A percentile compares a stretch with the other conserved stretches of the same genome.
phyloP scores from a whole-genome alignment of 1,140 invertebrate genomes.

The Homalodisca vitripennis region DNA sequence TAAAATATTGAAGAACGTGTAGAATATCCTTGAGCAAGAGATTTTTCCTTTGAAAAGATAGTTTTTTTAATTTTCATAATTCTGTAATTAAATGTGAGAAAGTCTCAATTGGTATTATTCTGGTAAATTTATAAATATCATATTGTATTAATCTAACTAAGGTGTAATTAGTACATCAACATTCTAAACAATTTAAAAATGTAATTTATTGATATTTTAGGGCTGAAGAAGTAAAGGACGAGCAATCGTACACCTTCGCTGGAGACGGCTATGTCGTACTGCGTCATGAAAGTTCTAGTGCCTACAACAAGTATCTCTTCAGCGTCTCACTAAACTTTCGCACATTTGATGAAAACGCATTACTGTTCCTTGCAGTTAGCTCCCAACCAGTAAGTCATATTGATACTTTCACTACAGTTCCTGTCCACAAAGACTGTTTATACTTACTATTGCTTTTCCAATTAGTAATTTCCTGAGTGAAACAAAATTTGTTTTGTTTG shows the following conservation, averaged over 20 bases:
- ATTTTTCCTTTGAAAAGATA: too few relatives aligned
- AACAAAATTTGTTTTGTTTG: background rate
- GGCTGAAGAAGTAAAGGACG: slow-evolving; percentile 53
- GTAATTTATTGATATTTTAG: too few relatives aligned
- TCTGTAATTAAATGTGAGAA: too few relatives aligned
- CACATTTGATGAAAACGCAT: slow-evolving; percentile 84
- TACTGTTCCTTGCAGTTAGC: slow-evolving; percentile 75
- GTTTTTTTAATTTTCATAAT: too few relatives aligned
- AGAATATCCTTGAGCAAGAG: too few relatives aligned
- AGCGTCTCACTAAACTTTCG: slow-evolving; percentile 77
- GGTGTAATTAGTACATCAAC: too few relatives aligned
- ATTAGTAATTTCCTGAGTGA: background rate
- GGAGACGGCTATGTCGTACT: slow-evolving; percentile 77
- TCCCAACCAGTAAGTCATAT: slow-evolving; percentile 33
- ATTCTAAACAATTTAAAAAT: too few relatives aligned
- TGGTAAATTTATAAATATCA: too few relatives aligned
- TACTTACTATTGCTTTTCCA: background rate
- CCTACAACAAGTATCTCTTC: slow-evolving; percentile 70
- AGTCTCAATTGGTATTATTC: too few relatives aligned
- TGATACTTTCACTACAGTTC: slow-evolving; percentile 14
- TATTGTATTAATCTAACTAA: too few relatives aligned
- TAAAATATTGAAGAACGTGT: too few relatives aligned
- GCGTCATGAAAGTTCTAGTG: slow-evolving; percentile 57
- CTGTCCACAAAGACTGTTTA: background rate
- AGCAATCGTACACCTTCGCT: slow-evolving; percentile 63